A percentile compares a stretch with the other conserved stretches of the same genome.
Conservation (phyloP, 2,113 vertebrate genomes). For the Emydura subglobosa region DNA sequence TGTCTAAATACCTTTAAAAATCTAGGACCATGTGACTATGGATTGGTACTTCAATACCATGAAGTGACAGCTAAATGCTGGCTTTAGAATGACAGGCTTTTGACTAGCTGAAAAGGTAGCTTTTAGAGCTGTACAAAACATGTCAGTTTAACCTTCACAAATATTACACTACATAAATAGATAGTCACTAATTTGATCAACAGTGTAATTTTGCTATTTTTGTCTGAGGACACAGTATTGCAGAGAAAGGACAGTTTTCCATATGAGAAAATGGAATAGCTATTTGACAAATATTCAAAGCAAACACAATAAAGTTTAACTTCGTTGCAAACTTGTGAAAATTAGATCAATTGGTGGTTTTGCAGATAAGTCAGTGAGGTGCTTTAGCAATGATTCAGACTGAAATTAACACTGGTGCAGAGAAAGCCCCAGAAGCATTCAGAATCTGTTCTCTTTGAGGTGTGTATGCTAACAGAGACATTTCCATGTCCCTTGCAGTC, state of each 20-base stretch:
- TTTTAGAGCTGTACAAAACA: constrained; percentile 64
- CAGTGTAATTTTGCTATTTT: constrained; percentile 68
- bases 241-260: constrained; percentile 31
- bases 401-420: neutral
- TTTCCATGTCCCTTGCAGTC: constrained; percentile 49
- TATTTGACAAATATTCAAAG: neutral
- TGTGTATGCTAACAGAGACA: neutral
- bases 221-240: constrained; percentile 40
- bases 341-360: neutral
- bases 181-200: constrained; percentile 58
- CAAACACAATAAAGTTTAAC: neutral
- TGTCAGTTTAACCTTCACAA: neutral
- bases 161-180: constrained; percentile 60
- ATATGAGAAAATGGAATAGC: constrained; percentile 23
- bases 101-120: constrained; percentile 67
- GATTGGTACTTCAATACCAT: constrained; percentile 17
- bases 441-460: neutral
- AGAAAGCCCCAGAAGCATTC: neutral
- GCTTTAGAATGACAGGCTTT: constrained; percentile 67
- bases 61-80: constrained; percentile 64
- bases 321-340: constrained; percentile 41
- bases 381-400: constrained; percentile 22
- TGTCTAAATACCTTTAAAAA: constrained; percentile 66
- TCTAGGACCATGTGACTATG: constrained; percentile 59
- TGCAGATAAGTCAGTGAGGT: neutral